Percentiles rank a stretch among this genome's conserved stretches.
Conservation (phyloP, 2,888 invertebrate species). For the Epirrita christyi region DNA sequence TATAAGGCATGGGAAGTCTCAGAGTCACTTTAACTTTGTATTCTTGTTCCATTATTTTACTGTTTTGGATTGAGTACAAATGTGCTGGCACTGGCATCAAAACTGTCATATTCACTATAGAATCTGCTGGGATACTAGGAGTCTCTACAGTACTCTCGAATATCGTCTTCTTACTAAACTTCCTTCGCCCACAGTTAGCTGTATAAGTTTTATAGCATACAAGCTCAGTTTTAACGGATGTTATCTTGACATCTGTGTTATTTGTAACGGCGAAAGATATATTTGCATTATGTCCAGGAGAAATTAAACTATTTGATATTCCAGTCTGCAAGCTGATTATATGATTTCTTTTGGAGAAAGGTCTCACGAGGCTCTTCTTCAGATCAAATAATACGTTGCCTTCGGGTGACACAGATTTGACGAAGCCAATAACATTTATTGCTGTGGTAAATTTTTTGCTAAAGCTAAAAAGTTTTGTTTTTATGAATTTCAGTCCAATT, state of each 20-base stretch:
- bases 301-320: constrained; percentile 30
- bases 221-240: constrained; percentile 35
- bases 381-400: constrained; percentile 33
- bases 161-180: constrained; percentile 9
- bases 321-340: constrained; percentile 33
- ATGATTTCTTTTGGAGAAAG: constrained; percentile 37
- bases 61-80: constrained; percentile 44
- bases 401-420: constrained; percentile 25
- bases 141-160: constrained; percentile 29
- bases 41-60: constrained; percentile 39
- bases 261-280: constrained; percentile 35
- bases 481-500: constrained; percentile 37
- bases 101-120: constrained; percentile 27
- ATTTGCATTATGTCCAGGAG: constrained; percentile 29
- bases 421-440: constrained; percentile 36
- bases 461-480: constrained; percentile 34
- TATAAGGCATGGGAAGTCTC: constrained; percentile 43
- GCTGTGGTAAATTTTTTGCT: constrained; percentile 31
- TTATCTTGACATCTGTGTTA: constrained; percentile 34
- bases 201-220: constrained; percentile 33
- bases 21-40: constrained; percentile 43
- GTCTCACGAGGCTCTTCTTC: constrained; percentile 38
- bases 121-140: constrained; percentile 33
- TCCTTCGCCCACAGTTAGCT: constrained; percentile 29
- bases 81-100: constrained; percentile 33